Evolutionary conservation across 2,888 invertebrate species (phyloP).

Genomic region (Leptopilina drosophilae): DNA sequence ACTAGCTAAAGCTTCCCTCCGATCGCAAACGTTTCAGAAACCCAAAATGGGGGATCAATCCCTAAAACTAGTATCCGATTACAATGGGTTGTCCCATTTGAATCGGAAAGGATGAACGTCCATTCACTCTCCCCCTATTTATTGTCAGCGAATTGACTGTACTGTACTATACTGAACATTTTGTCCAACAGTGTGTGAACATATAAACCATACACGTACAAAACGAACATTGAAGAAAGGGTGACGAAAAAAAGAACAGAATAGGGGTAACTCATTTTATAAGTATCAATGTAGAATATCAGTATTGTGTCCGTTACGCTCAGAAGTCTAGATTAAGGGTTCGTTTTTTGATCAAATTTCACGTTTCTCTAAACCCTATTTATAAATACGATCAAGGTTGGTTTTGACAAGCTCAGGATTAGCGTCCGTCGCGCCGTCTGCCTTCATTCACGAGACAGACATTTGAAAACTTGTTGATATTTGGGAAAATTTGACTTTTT

Average conservation of each 20-base stretch:
- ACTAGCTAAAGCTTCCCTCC: conserved; percentile 69
- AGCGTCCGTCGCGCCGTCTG: conserved; percentile 55
- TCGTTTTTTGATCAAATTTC: conserved; percentile 53
- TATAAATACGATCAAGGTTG: conserved; percentile 56
- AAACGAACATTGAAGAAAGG: conserved; percentile 53
- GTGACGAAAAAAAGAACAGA: conserved; percentile 56
- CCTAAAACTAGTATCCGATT: conserved; percentile 66
- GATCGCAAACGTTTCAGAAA: conserved; percentile 45
- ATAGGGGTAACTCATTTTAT: conserved; percentile 61
- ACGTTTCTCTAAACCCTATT: conserved; percentile 61
- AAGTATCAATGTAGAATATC: conserved; percentile 72
- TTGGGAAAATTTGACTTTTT: conserved; percentile 23
- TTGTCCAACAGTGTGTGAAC: conserved; percentile 41
- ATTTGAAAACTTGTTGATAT: conserved; percentile 34
- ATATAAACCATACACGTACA: conserved; percentile 37
- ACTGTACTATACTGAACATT: conserved; percentile 52
- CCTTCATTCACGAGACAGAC: conserved; percentile 20
- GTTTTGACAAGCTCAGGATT: conserved; percentile 73
- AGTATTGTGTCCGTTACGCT: conserved; percentile 65
- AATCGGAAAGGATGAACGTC: conserved; percentile 57
- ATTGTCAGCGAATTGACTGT: conserved; percentile 72
- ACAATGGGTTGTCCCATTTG: conserved; percentile 66
- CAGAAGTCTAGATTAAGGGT: conserved; percentile 51
- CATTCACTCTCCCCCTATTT: conserved; percentile 42
- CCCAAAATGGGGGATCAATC: conserved; percentile 52